Evolutionary conservation across 2,797 vertebrate genomes (phyloP), one percentile per base, ranked within the genome.

Genomic region (Apogon talboti): DNA sequence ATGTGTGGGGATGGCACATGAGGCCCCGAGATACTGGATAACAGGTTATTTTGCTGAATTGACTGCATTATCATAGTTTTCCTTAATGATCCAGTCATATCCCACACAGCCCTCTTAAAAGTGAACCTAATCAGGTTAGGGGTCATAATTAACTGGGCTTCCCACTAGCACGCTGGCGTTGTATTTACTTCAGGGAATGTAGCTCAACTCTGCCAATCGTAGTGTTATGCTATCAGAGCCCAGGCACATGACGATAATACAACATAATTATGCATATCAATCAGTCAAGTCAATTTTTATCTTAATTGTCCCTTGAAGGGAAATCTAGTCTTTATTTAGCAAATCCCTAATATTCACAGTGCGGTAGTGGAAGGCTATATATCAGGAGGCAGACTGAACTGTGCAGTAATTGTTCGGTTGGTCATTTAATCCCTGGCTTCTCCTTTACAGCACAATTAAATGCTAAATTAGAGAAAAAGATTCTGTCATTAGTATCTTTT

Each of bases 231-330:
- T 66, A 41, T 75, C 74, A 12, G 51, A 80, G 62, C 15, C 16
- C 28, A 55, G 63, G 28, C 24, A 60, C 16, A 46, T 55, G 47
- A 37, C 4, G 7, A 57, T 60, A 51, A 76, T 66, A 42, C 43
- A 40, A 38, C 54, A 41, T 49, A 46, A 44, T 70, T n/a, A 52
- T 37, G 33, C 45, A 51, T 37, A 73, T 69, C 30, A 60, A 42
- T 74, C 60, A 61, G 35, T 57, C 48, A 58, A 65, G 35, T 41
- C 57, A 64, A 11, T 74, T 41, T 66, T 63, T 60, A 65, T 72
- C 38, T 24, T 51, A 33, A 37, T 54, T 67, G 40, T 40, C 3
- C 33, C 55, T 59, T 15, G 8, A 59, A 66, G 59, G 59, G 28
- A 61, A 71, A 62, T 66, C 30, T 30, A 38, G 19, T 46, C 14